Percentiles rank a stretch among this genome's conserved stretches.
Evolutionary conservation across 1,140 invertebrate species (phyloP).

Genomic region (Drosophila ananassae): DNA sequence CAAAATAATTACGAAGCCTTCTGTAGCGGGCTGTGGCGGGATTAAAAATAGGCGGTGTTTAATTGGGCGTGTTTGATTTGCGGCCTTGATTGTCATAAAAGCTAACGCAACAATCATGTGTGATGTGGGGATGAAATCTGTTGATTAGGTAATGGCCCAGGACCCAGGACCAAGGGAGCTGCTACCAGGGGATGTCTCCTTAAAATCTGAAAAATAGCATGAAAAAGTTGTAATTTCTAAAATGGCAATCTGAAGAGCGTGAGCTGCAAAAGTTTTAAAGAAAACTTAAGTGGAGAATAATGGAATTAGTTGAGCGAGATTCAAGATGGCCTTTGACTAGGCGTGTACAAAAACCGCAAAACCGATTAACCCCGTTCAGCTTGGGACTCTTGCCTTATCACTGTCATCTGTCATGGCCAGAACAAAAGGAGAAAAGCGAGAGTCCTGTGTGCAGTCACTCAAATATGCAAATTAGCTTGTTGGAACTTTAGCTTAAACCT

Average conservation of each 20-base stretch:
- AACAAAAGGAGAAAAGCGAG: conserved; percentile 39
- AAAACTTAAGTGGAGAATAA: conserved; percentile 9
- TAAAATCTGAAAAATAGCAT: not conserved
- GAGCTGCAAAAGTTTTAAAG: conserved; percentile 5
- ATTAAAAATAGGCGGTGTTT: conserved; percentile 63
- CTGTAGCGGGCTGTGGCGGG: conserved; percentile 21
- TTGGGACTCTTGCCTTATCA: conserved; percentile 33
- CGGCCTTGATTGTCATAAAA: conserved; percentile 60
- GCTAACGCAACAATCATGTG: conserved; percentile 62
- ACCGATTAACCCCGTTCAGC: conserved; percentile 33
- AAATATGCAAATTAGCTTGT: conserved; percentile 81
- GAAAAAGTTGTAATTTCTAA: not conserved
- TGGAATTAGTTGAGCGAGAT: conserved; percentile 23
- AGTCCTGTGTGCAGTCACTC: conserved; percentile 71
- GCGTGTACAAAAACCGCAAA: conserved; percentile 20
- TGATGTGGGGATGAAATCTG: conserved; percentile 41
- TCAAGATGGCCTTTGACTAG: conserved; percentile 16
- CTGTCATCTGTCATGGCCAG: conserved; percentile 52
- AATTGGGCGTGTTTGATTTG: conserved; percentile 80
- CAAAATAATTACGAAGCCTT: conserved; percentile 61
- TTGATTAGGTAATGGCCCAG: conserved; percentile 55
- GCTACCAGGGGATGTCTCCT: too few species aligned
- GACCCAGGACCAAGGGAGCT: too few species aligned
- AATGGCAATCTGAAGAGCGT: conserved; percentile 12
- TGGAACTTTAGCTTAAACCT: conserved; percentile 67